Percentiles rank a stretch among this genome's conserved stretches.
Evolutionary conservation across 2,797 vertebrate genomes (phyloP).

Genomic region (Alca torda): DNA sequence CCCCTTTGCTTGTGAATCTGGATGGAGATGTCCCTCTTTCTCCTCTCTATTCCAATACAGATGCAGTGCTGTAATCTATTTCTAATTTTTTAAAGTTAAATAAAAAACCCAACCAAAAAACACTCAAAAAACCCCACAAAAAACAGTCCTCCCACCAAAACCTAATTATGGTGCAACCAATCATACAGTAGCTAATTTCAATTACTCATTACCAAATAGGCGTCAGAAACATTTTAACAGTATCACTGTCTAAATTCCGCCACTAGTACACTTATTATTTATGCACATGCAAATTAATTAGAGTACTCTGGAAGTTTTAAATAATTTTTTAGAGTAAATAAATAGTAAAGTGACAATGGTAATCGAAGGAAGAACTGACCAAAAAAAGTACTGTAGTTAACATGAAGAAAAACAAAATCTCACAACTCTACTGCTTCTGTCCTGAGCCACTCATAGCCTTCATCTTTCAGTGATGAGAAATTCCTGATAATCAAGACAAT

Average conservation of each 20-base stretch:
- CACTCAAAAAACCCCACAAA: not conserved
- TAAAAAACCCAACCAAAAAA: not conserved
- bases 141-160: not conserved
- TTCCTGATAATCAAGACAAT: not conserved
- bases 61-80: slow-evolving; percentile 52
- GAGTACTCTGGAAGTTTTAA: not conserved
- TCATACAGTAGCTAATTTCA: not conserved
- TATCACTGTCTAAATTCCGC: not conserved
- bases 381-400: not conserved
- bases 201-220: not conserved
- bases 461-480: not conserved
- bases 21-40: slow-evolving; percentile 33
- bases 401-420: not conserved
- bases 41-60: slow-evolving; percentile 40
- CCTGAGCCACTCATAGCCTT: not conserved
- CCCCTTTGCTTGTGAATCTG: slow-evolving; percentile 61
- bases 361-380: not conserved
- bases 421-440: accelerated
- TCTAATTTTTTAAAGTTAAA: slow-evolving; percentile 50
- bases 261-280: not conserved
- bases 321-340: not conserved
- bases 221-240: not conserved
- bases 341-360: not conserved
- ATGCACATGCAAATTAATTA: not conserved
- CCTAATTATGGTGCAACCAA: not conserved